phyloP scores from a whole-genome alignment of 2,113 vertebrate species.

The Microtus montanus region DNA sequence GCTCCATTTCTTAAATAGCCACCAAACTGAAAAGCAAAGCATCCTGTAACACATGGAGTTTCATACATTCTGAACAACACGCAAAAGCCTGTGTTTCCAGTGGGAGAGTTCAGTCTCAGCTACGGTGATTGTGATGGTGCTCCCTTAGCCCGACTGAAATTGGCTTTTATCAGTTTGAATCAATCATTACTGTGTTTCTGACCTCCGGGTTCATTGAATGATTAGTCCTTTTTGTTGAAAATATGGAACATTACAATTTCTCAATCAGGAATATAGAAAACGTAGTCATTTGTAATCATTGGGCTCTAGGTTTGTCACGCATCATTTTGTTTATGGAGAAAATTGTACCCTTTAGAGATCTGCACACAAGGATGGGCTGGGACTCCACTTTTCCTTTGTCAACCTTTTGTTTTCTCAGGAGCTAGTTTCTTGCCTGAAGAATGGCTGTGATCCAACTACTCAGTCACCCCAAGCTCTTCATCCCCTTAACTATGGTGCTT shows the following conservation, averaged over 20 bases:
- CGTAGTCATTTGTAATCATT: not conserved
- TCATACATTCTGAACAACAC: not conserved
- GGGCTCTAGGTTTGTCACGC: not conserved
- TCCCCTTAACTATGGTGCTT: not conserved
- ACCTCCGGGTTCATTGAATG: not conserved
- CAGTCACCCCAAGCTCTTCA: not conserved
- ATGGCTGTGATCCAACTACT: no score
- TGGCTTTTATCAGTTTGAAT: not conserved
- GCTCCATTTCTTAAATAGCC: not conserved
- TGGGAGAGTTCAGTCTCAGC: not conserved
- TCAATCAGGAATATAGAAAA: not conserved
- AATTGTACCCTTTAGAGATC: not conserved
- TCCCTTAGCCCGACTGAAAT: not conserved
- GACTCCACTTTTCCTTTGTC: not conserved
- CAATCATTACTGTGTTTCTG: not conserved
- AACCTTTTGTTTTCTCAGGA: not conserved
- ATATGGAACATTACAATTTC: not conserved
- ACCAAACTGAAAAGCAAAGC: not conserved
- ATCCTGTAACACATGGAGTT: no score
- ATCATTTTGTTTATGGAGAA: constrained; percentile 4
- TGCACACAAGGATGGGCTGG: not conserved
- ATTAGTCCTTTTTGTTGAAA: not conserved
- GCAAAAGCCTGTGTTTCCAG: not conserved
- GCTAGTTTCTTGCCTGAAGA: not conserved
- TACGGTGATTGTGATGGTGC: not conserved